phyloP scores from a whole-genome alignment of 1,140 invertebrate species.

The Oppia nitens region DNA sequence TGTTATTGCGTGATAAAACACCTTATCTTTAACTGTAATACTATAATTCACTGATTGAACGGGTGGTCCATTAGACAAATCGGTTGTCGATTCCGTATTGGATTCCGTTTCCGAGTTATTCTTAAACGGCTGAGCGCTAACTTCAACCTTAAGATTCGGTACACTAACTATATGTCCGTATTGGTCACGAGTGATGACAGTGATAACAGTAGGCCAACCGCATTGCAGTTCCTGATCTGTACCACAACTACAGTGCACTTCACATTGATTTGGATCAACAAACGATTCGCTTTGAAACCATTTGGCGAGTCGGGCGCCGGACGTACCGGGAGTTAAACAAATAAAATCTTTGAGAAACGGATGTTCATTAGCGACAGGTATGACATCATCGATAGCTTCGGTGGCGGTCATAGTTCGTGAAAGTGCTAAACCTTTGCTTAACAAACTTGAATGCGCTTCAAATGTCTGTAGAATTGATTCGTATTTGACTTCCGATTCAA shows the following conservation, averaged over 20 bases:
- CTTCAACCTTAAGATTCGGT: slow-evolving; percentile 56
- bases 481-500: slow-evolving; percentile 28
- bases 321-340: slow-evolving; percentile 59
- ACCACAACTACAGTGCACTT: slow-evolving; percentile 43
- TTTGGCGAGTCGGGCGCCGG: slow-evolving; percentile 72
- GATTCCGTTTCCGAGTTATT: not conserved
- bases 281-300: slow-evolving; percentile 87
- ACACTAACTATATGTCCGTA: slow-evolving; percentile 72
- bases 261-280: slow-evolving; percentile 69
- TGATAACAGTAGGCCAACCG: slow-evolving; percentile 60
- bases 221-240: slow-evolving; percentile 54
- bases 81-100: not conserved
- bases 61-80: slow-evolving; percentile 28
- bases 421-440: slow-evolving; percentile 79
- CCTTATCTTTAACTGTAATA: slow-evolving; percentile 70
- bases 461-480: slow-evolving; percentile 7
- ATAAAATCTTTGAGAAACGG: slow-evolving; percentile 87
- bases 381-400: slow-evolving; percentile 72
- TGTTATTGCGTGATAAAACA: slow-evolving; percentile 81
- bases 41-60: slow-evolving; percentile 63
- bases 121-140: slow-evolving; percentile 11
- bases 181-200: slow-evolving; percentile 73
- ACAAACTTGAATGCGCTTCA: slow-evolving; percentile 46
- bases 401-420: slow-evolving; percentile 63
- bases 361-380: slow-evolving; percentile 79